Percentiles rank a stretch among this genome's conserved stretches.
These are phyloP conservation scores for Lynx canadensis DNA, from an alignment of 2,113 vertebrate species.

Conservation along the genomic window DNA sequence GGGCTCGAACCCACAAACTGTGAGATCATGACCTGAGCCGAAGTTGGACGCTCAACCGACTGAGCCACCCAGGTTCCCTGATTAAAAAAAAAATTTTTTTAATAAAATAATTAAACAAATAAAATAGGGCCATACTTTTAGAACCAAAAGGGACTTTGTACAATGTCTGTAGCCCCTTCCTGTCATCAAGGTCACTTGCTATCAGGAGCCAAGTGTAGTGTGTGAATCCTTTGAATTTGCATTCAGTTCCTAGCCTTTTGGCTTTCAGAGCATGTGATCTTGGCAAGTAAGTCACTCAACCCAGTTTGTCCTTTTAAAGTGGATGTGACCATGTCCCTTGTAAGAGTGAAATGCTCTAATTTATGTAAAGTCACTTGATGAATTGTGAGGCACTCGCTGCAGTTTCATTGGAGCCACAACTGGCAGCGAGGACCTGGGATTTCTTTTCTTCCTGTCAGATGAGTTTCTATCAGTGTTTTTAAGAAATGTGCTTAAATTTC, in stretches of 20 bases:
- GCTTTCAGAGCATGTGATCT: background rate
- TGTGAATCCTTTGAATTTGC: background rate
- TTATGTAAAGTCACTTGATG: background rate
- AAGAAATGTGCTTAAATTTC: background rate
- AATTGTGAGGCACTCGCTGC: accelerated
- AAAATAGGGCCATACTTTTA: background rate
- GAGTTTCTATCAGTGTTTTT: background rate
- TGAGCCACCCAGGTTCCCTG: no score
- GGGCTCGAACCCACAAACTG: no score
- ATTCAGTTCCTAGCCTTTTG: background rate
- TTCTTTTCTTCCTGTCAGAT: background rate
- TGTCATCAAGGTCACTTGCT: background rate
- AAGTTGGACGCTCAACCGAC: no score
- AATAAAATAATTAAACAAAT: background rate
- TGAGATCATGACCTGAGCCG: no score
- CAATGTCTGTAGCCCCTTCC: background rate
- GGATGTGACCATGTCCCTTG: no score
- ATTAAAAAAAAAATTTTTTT: no score
- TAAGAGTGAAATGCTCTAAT: background rate
- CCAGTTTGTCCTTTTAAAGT: background rate
- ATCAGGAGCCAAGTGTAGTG: background rate
- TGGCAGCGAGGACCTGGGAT: background rate
- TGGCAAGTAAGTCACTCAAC: background rate
- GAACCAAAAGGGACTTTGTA: background rate
- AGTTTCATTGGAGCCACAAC: background rate